These are phyloP conservation scores for Corella eumyota DNA, from an alignment of 23 tunicate genomes.

Conservation along the genomic window DNA sequence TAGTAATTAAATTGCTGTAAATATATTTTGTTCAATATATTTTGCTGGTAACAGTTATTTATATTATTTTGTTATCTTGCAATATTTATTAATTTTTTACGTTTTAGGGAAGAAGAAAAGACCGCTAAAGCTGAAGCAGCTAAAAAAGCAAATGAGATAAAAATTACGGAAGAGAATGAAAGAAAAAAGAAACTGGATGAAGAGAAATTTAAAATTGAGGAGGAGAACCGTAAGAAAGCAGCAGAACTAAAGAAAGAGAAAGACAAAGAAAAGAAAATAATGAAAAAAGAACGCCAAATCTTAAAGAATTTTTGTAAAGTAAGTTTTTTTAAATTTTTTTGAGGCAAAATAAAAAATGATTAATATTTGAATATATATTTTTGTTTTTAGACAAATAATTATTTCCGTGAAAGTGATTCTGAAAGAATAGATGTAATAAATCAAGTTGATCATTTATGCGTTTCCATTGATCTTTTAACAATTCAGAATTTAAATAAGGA, in stretches of 20 bases:
- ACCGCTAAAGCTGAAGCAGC: constrained; percentile 50
- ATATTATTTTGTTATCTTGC: too few species aligned
- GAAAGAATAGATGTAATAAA: constrained; percentile 48
- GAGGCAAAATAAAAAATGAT: not conserved
- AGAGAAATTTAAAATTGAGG: constrained; percentile 27
- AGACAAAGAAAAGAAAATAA: constrained; percentile 64
- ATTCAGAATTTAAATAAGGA: constrained; percentile 34
- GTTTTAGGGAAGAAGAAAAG: constrained; percentile 63
- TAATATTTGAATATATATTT: not conserved
- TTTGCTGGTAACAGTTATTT: too few species aligned
- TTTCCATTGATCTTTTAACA: constrained; percentile 9
- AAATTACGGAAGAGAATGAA: constrained; percentile 40
- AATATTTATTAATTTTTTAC: not conserved
- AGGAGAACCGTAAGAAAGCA: constrained; percentile 28
- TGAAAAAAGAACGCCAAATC: constrained; percentile 72
- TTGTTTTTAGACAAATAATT: constrained; percentile 19
- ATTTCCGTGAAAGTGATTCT: constrained; percentile 27
- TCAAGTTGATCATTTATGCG: constrained; percentile 39
- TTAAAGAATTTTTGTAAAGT: constrained; percentile 71
- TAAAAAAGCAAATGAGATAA: constrained; percentile 38
- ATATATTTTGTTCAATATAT: too few species aligned
- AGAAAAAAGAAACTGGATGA: constrained; percentile 21
- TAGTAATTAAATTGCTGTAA: too few species aligned
- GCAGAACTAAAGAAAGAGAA: constrained; percentile 65
- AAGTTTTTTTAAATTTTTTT: not conserved